Evolutionary conservation across 2,113 vertebrate genomes (phyloP).

Genomic region (Gnathonemus echidnorhynchus): DNA sequence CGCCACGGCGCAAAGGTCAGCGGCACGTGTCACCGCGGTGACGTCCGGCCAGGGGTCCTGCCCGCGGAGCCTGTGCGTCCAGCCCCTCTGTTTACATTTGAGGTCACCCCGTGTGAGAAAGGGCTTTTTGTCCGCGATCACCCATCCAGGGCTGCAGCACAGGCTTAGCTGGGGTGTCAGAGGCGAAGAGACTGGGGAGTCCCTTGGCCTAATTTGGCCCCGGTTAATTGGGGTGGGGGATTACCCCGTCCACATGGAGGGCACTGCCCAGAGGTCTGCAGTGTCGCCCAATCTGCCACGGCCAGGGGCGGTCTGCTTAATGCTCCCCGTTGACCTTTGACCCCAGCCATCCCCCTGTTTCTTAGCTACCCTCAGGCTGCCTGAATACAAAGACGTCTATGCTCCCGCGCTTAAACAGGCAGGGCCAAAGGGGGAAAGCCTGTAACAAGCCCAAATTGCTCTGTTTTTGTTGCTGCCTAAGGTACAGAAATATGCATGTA

Average conservation of each 20-base stretch:
- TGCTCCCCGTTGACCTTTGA: conserved; percentile 8
- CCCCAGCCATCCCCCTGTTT: not conserved
- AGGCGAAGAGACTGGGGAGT: not conserved
- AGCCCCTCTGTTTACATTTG: conserved; percentile 19
- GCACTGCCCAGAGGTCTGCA: not conserved
- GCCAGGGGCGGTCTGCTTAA: conserved; percentile 12
- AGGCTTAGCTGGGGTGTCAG: not conserved
- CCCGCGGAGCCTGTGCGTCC: not conserved
- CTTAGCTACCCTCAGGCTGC: not conserved
- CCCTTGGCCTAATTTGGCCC: not conserved
- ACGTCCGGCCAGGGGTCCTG: conserved; percentile 6
- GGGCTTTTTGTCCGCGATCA: not conserved
- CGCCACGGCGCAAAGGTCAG: conserved; percentile 8
- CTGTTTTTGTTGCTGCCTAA: not conserved
- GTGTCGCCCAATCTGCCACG: not conserved
- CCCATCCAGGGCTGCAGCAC: not conserved
- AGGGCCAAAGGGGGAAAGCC: not conserved
- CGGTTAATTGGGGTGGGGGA: not conserved
- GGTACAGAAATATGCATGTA: not conserved
- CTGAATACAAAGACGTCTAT: not conserved
- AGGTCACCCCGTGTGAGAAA: conserved; percentile 19
- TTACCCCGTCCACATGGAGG: not conserved
- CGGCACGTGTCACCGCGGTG: conserved; percentile 15
- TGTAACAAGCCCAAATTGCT: not conserved
- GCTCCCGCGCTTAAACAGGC: not conserved